These are phyloP conservation scores for Drosophila ezoana DNA, from an alignment of 2,888 invertebrate genomes.

Conservation along the genomic window DNA sequence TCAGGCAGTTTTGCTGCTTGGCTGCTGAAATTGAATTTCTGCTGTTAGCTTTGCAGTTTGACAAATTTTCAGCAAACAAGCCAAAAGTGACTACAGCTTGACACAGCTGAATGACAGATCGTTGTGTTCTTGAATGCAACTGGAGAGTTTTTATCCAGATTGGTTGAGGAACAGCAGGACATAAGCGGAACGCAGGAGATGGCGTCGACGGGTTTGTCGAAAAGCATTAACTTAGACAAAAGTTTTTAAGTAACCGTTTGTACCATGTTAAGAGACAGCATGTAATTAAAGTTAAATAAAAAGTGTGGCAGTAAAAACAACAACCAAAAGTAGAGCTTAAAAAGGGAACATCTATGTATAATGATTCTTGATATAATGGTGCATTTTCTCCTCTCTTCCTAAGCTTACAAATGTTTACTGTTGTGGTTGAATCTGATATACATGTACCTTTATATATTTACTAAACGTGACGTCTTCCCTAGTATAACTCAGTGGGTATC, in stretches of 20 bases:
- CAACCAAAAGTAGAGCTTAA: not conserved
- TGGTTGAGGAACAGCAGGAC: constrained; percentile 5
- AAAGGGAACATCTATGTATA: not conserved
- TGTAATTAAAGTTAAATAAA: constrained; percentile 26
- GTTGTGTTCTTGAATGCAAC: constrained; percentile 24
- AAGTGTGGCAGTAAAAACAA: not conserved
- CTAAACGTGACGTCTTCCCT: not conserved
- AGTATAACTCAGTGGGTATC: too few relatives aligned
- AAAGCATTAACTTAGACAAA: constrained; percentile 24
- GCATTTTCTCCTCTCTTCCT: too few relatives aligned
- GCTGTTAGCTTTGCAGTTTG: constrained; percentile 68
- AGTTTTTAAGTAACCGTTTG: constrained; percentile 17
- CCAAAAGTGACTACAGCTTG: constrained; percentile 62
- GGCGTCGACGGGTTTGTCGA: constrained; percentile 23
- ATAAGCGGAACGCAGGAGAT: constrained; percentile 3
- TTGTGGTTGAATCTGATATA: too few relatives aligned
- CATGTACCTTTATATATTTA: too few relatives aligned
- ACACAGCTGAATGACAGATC: constrained; percentile 34
- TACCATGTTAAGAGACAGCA: constrained; percentile 3
- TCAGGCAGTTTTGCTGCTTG: constrained; percentile 43
- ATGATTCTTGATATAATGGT: too few relatives aligned
- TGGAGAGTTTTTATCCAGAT: constrained; percentile 26
- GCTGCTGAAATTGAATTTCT: constrained; percentile 72
- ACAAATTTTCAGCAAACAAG: constrained; percentile 69
- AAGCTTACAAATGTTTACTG: too few relatives aligned